A percentile compares a stretch with the other conserved stretches of the same genome.
These are phyloP conservation scores for Rhynchotus rufescens DNA, from an alignment of 2,797 vertebrate species.

Conservation along the genomic window DNA sequence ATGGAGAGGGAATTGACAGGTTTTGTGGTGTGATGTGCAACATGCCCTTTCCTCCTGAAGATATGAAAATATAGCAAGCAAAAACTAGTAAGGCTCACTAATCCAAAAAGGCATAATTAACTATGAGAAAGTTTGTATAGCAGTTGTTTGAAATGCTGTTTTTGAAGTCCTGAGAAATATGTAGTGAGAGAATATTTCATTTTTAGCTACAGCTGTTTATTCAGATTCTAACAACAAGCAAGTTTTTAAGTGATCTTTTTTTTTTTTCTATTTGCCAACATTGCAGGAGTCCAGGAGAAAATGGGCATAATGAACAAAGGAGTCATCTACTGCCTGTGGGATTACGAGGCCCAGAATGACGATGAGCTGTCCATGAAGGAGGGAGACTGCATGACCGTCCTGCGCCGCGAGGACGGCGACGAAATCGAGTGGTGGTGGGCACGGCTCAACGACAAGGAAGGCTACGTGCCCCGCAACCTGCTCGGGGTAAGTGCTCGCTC, in stretches of 20 bases:
- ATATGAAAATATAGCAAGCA: background rate
- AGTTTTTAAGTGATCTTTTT: background rate
- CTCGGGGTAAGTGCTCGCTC: conserved; percentile 87
- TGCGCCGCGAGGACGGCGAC: conserved; percentile 91
- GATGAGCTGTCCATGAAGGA: conserved; percentile 91
- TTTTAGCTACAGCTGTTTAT: background rate
- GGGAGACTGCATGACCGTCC: conserved; percentile 93
- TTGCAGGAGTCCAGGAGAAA: conserved; percentile 95
- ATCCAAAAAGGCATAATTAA: background rate
- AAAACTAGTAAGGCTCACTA: background rate
- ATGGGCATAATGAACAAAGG: conserved; percentile 99
- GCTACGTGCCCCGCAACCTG: conserved; percentile 93
- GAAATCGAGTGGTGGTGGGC: conserved; percentile 99
- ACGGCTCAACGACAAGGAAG: conserved; percentile 86
- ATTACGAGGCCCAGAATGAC: conserved; percentile 85
- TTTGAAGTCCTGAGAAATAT: background rate
- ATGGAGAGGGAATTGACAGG: background rate
- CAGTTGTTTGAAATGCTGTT: background rate
- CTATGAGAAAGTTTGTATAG: background rate
- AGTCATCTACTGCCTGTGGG: conserved; percentile 94
- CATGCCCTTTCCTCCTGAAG: background rate
- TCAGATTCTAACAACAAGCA: background rate
- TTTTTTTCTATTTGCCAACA: background rate
- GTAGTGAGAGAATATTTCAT: background rate
- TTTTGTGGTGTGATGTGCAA: accelerated